Base-by-base conservation (phyloP, 2,888 invertebrate species). In the Rhaphigaster nebulosa region DNA sequence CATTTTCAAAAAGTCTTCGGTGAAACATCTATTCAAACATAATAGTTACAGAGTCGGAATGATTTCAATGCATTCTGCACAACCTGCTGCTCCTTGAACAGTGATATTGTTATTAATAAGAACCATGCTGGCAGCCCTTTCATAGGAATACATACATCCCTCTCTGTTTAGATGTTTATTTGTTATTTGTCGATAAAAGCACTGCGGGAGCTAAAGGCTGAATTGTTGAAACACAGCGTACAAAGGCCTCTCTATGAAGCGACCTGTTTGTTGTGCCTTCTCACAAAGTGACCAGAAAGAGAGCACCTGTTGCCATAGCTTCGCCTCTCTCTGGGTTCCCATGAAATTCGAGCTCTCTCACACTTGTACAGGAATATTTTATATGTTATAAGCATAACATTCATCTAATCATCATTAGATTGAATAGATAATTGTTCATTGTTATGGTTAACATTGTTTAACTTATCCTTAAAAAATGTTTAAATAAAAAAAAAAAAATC, bases 131-230 rank as follows among this genome's bases (percentile, higher is more conserved):
- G 18, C 15, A 65, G 29, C 20, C 70, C 70, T 76, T 76, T 76
- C 20, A 38, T 6, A 38, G 2, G 29, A 60, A 6, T 65, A 12
- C 45, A 6, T 65, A 12, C 8, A 76, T 34, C 70, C 10, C 34
- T 38, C 38, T 76, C 70, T 76, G 10, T 76, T 76, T 76, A 34
- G 70, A 38, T 76, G 34, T 76, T 76, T 70, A 70, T 70, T 70
- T 76, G 70, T 76, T 70, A 76, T 76, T 76, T 38, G 20, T 20
- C 38, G 70, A 76, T 76, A 76, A 76, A 76, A 15, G 70, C 34
- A 38, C 70, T 15, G 70, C 70, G 70, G 70, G 70, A 76, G 34
- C 38, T 29, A 8, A 76, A 38, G 70, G 38, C 70, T 38, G 34
- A 65, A 65, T 65, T 65, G 65, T 65, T 34, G 65, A 34, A 65